Evolutionary conservation across 2,797 vertebrate genomes (phyloP).

Genomic region (Trematomus bernacchii): DNA sequence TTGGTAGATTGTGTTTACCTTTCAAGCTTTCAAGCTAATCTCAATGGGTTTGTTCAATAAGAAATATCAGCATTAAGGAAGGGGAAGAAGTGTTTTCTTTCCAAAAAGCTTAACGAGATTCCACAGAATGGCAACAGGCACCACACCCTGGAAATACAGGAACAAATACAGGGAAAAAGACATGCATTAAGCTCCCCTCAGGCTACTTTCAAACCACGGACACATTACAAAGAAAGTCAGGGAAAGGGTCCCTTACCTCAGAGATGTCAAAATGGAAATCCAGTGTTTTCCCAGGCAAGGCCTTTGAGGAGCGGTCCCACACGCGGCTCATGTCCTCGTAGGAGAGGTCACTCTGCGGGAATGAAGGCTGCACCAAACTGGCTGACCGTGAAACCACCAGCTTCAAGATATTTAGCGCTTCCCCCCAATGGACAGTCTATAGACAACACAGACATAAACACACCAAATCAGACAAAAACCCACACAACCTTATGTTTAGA

Average conservation of each 20-base stretch:
- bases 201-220: slow-evolving; percentile 11
- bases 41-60: slow-evolving; percentile 56
- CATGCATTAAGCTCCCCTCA: slow-evolving; percentile 13
- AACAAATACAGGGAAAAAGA: slow-evolving; percentile 15
- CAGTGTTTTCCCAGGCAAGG: slow-evolving; percentile 93
- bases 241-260: slow-evolving; percentile 83
- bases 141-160: slow-evolving; percentile 72
- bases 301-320: slow-evolving; percentile 93
- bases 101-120: slow-evolving; percentile 52
- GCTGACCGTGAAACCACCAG: slow-evolving; percentile 94
- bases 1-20: slow-evolving; percentile 73
- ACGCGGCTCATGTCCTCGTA: slow-evolving; percentile 91
- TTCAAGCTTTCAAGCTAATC: slow-evolving; percentile 68
- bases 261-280: slow-evolving; percentile 97
- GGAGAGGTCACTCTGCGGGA: slow-evolving; percentile 88
- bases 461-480: slow-evolving; percentile 34
- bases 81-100: slow-evolving; percentile 67
- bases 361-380: slow-evolving; percentile 91
- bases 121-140: slow-evolving; percentile 57
- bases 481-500: slow-evolving; percentile 35
- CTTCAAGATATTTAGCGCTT: slow-evolving; percentile 93
- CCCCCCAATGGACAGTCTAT: slow-evolving; percentile 93
- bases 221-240: slow-evolving; percentile 6
- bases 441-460: slow-evolving; percentile 46
- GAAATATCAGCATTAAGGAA: slow-evolving; percentile 63